Conservation (phyloP, 2,888 invertebrate genomes). For the Lycia hirtaria region DNA sequence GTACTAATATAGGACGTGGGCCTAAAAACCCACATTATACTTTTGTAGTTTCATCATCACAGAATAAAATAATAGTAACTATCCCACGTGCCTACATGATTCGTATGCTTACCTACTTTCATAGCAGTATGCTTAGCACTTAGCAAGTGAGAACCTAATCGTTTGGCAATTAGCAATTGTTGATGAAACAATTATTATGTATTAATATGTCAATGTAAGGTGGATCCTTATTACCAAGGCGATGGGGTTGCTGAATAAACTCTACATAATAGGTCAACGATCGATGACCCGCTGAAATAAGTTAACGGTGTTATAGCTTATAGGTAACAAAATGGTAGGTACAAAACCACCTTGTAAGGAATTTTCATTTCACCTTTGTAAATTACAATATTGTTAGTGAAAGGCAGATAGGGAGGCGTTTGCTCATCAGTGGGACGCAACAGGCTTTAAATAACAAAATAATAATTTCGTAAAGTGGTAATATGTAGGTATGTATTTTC, state of each 20-base stretch:
- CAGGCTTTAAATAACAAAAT: too few species aligned
- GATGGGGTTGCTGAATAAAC: conserved; percentile 9
- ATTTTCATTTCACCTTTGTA: background rate
- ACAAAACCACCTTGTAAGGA: background rate
- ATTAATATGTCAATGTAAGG: background rate
- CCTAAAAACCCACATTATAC: too few species aligned
- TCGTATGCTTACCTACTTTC: conserved; percentile 1
- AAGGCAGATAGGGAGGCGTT: too few species aligned
- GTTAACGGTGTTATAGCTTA: conserved; percentile 5
- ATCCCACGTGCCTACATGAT: too few species aligned
- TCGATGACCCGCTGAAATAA: conserved; percentile 30
- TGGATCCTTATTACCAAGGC: background rate
- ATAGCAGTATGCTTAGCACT: conserved; percentile 10
- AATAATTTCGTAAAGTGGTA: too few species aligned
- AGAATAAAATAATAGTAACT: too few species aligned
- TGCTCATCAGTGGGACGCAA: too few species aligned
- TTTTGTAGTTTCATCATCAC: background rate
- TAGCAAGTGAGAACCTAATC: conserved; percentile 6
- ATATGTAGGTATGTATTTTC: too few species aligned
- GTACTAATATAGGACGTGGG: background rate
- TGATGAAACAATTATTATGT: background rate
- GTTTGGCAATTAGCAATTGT: conserved; percentile 5
- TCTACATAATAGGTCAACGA: conserved; percentile 21
- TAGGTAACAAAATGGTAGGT: background rate
- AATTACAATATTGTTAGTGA: too few species aligned